These are phyloP conservation scores for Pachyuromys duprasi DNA, from an alignment of 2,797 vertebrate genomes.

Conservation along the genomic window DNA sequence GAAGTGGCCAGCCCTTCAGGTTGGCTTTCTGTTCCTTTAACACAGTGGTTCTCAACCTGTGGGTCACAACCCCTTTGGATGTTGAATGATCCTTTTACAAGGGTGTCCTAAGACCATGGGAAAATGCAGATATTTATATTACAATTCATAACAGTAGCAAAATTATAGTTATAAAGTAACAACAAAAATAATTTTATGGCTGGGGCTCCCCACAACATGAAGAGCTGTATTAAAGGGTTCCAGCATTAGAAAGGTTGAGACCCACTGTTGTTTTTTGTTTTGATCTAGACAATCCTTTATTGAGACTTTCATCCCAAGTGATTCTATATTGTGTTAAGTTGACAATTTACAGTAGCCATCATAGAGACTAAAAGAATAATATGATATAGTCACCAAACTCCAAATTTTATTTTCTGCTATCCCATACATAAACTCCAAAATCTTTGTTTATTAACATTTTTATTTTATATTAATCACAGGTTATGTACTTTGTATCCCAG, in stretches of 20 bases:
- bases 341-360: background rate
- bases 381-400: background rate
- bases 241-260: background rate
- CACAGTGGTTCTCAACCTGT: background rate
- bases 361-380: background rate
- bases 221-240: background rate
- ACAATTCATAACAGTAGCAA: background rate
- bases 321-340: background rate
- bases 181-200: background rate
- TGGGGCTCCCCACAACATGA: background rate
- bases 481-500: no score
- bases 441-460: no score
- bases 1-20: background rate
- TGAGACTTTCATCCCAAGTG: background rate
- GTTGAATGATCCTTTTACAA: background rate
- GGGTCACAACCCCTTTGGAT: background rate
- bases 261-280: background rate
- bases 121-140: background rate
- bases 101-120: background rate
- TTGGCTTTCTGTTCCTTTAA: background rate
- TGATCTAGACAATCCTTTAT: background rate
- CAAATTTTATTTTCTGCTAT: background rate
- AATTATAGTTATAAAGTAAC: background rate
- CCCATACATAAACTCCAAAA: background rate
- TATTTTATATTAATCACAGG: no score